A percentile compares a stretch with the other conserved stretches of the same genome.
Evolutionary conservation across 2,113 vertebrate genomes (phyloP).

Genomic region (Sander lucioperca): DNA sequence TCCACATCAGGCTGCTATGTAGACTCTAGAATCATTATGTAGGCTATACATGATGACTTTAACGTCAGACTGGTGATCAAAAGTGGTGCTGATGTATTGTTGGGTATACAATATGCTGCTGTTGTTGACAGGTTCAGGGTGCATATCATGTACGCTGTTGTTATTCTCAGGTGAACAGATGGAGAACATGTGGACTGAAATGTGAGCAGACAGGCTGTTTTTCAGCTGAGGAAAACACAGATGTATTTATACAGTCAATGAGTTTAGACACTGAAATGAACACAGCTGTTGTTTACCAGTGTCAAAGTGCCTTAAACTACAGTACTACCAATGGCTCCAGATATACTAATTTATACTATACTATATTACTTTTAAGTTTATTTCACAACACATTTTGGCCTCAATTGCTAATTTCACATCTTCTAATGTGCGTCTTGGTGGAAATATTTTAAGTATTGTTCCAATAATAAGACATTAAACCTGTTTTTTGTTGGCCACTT

Average conservation of each 20-base stretch:
- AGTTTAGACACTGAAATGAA: conserved; percentile 19
- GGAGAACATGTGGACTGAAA: conserved; percentile 44
- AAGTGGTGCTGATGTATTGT: neutral
- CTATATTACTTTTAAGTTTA: no score
- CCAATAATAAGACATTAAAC: no score
- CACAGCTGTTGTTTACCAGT: conserved; percentile 7
- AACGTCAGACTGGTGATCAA: neutral
- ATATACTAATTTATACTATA: no score
- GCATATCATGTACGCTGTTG: neutral
- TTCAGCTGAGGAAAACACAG: conserved; percentile 25
- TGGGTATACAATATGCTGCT: neutral
- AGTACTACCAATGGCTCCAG: neutral
- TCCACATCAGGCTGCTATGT: no score
- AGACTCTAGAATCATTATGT: neutral
- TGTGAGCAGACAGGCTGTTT: conserved; percentile 15
- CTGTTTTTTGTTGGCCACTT: no score
- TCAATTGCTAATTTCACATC: neutral
- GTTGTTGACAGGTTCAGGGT: conserved; percentile 18
- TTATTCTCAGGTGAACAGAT: conserved; percentile 51
- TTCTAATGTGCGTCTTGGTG: no score
- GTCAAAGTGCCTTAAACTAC: neutral
- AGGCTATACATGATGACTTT: neutral
- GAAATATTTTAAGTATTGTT: no score
- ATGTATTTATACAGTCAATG: neutral
- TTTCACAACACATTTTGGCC: no score